Evolutionary conservation across 2,113 vertebrate species (phyloP).

Genomic region (Nothobranchius furzeri): DNA sequence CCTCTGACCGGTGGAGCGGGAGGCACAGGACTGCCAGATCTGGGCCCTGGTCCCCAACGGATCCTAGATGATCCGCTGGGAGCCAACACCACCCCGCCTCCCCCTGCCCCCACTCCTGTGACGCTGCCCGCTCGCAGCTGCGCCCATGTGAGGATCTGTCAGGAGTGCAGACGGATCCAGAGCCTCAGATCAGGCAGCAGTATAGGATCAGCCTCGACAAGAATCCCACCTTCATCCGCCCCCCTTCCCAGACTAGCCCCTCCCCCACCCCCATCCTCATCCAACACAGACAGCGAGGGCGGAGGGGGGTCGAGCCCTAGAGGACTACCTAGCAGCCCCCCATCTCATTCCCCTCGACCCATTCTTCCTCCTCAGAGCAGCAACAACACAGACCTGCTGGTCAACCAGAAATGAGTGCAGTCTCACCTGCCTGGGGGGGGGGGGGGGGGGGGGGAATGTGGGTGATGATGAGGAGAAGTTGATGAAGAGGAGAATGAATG

Average conservation of each 20-base stretch:
- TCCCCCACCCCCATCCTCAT: constrained; percentile 70
- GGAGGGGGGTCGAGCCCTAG: constrained; percentile 85
- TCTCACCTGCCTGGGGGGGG: neutral
- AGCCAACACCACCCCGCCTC: constrained; percentile 73
- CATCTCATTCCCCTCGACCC: constrained; percentile 65
- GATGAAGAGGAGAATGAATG: constrained; percentile 5
- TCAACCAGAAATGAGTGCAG: constrained; percentile 70
- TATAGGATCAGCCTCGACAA: constrained; percentile 71
- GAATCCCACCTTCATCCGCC: constrained; percentile 81
- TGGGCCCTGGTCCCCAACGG: constrained; percentile 85
- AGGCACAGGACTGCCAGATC: constrained; percentile 60
- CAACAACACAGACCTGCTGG: constrained; percentile 79
- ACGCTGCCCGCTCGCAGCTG: constrained; percentile 71
- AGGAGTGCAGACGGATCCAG: constrained; percentile 92
- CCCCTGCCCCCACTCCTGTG: constrained; percentile 67
- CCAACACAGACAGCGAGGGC: constrained; percentile 80
- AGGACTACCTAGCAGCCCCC: constrained; percentile 84
- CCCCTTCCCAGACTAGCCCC: constrained; percentile 70
- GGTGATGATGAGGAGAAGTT: neutral
- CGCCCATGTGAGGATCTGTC: constrained; percentile 81
- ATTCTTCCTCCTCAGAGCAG: constrained; percentile 87
- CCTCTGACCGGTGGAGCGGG: constrained; percentile 76
- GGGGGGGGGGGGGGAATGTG: neutral
- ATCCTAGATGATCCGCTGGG: constrained; percentile 85
- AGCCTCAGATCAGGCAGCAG: constrained; percentile 79